phyloP scores from a whole-genome alignment of 2,888 invertebrate genomes.

The Trimorus sp. region DNA sequence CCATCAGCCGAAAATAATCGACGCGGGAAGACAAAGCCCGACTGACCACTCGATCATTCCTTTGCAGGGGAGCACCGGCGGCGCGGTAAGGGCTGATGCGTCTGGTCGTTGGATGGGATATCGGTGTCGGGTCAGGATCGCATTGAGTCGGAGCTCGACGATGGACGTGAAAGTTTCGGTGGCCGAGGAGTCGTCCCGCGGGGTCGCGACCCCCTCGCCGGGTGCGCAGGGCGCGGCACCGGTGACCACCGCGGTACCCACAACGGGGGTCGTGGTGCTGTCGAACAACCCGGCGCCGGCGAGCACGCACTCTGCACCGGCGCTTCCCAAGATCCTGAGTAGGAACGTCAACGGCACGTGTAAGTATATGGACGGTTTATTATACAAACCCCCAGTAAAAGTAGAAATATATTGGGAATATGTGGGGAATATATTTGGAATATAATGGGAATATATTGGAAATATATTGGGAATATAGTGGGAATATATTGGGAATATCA shows the following conservation, averaged over 20 bases:
- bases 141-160: slow-evolving; percentile 46
- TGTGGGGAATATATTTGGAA: too few relatives aligned
- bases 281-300: slow-evolving; percentile 50
- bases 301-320: slow-evolving; percentile 52
- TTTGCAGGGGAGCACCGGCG: slow-evolving; percentile 28
- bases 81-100: slow-evolving; percentile 61
- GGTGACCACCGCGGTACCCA: slow-evolving; percentile 62
- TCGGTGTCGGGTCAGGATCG: slow-evolving; percentile 47
- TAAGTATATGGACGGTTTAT: too few relatives aligned
- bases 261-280: slow-evolving; percentile 61
- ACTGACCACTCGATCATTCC: slow-evolving; percentile 2
- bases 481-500: too few relatives aligned
- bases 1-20: too few relatives aligned
- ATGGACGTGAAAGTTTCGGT: slow-evolving; percentile 60
- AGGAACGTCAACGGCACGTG: slow-evolving; percentile 80
- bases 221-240: slow-evolving; percentile 52
- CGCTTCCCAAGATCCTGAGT: slow-evolving; percentile 77
- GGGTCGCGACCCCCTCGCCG: slow-evolving; percentile 76
- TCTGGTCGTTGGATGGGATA: slow-evolving; percentile 71
- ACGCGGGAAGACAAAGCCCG: not conserved
- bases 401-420: too few relatives aligned
- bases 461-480: too few relatives aligned
- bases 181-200: slow-evolving; percentile 72
- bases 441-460: too few relatives aligned
- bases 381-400: too few relatives aligned